A percentile compares a stretch with the other conserved stretches of the same genome.
Evolutionary conservation across 2,113 vertebrate species (phyloP).

Genomic region (Aleadryas rufinucha): DNA sequence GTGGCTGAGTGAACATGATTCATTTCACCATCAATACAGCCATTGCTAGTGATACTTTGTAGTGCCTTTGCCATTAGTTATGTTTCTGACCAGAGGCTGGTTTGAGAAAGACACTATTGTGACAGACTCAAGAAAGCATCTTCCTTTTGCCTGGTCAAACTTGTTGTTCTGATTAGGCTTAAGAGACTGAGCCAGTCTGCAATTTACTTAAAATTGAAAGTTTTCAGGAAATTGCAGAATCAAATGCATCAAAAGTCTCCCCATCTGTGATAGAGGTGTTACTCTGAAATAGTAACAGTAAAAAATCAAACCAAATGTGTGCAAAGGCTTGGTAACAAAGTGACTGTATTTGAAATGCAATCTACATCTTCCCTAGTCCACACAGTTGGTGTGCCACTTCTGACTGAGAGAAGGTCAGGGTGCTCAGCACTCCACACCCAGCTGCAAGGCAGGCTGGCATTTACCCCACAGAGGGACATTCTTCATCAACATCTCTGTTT

Average conservation of each 20-base stretch:
- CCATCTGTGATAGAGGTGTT: background rate
- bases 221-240: background rate
- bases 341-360: background rate
- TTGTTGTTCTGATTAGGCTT: background rate
- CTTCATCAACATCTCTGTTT: background rate
- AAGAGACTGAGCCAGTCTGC: background rate
- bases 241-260: background rate
- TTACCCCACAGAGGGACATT: background rate
- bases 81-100: background rate
- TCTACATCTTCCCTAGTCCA: background rate
- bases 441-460: background rate
- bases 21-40: background rate
- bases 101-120: background rate
- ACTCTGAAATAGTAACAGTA: background rate
- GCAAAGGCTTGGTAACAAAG: background rate
- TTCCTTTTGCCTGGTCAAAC: background rate
- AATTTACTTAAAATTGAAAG: background rate
- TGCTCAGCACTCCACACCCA: background rate
- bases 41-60: background rate
- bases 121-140: background rate
- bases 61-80: background rate
- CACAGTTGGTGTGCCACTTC: background rate
- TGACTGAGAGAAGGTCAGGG: background rate
- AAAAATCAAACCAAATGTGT: fast-evolving
- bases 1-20: background rate